A percentile compares a stretch with the other conserved stretches of the same genome.
phyloP scores from a whole-genome alignment of 2,113 vertebrate genomes.

The Nothoprocta perdicaria region DNA sequence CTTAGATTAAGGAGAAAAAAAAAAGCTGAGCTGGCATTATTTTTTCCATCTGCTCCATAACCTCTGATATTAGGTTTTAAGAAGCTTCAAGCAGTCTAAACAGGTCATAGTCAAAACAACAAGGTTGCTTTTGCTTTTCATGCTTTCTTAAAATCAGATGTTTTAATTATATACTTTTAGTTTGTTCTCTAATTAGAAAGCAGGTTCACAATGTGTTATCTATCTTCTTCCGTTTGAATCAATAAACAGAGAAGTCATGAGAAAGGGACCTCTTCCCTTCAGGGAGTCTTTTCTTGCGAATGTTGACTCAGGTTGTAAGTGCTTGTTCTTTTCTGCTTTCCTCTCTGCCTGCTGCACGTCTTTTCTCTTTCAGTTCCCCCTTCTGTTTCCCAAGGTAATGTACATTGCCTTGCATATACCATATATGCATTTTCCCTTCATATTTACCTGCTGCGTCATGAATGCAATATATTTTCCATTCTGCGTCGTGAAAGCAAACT shows the following conservation, averaged over 20 bases:
- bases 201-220: constrained; percentile 46
- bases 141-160: constrained; percentile 42
- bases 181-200: constrained; percentile 67
- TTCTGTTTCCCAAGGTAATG: not conserved
- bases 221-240: constrained; percentile 68
- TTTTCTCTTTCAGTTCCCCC: constrained; percentile 62
- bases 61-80: constrained; percentile 47
- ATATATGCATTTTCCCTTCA: not conserved
- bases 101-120: constrained; percentile 41
- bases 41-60: constrained; percentile 48
- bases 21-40: not conserved
- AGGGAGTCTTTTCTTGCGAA: constrained; percentile 69
- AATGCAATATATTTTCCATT: not conserved
- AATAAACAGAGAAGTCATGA: constrained; percentile 76
- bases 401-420: not conserved
- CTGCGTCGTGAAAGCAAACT: not conserved
- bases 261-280: constrained; percentile 71
- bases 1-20: not conserved
- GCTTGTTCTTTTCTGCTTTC: constrained; percentile 63
- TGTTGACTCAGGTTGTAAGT: constrained; percentile 72
- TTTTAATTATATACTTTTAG: constrained; percentile 43
- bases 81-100: constrained; percentile 57
- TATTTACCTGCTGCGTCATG: not conserved
- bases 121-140: constrained; percentile 35
- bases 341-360: constrained; percentile 46